Percentiles rank a stretch among this genome's conserved stretches.
phyloP scores from a whole-genome alignment of 2,797 vertebrate genomes.

The Rousettus madagascariensis region DNA sequence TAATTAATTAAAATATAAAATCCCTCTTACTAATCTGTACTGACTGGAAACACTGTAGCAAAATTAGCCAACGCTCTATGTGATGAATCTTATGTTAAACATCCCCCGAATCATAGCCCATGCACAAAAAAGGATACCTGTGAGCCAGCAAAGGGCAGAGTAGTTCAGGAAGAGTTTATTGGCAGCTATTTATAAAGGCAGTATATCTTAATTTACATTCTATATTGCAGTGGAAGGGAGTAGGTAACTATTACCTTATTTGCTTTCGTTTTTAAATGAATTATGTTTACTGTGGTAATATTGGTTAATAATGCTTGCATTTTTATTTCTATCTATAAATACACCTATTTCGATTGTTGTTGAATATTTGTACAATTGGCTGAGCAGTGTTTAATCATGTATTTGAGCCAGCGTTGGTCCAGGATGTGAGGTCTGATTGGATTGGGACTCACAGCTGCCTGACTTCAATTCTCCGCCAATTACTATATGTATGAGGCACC shows the following conservation, averaged over 20 bases:
- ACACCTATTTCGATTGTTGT: background rate
- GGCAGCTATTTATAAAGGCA: background rate
- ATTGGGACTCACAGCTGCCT: background rate
- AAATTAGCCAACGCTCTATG: background rate
- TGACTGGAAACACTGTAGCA: background rate
- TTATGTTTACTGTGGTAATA: background rate
- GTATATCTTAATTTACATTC: background rate
- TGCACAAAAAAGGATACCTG: background rate
- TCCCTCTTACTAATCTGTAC: background rate
- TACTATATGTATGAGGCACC: background rate
- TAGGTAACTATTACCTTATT: background rate
- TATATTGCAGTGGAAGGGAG: background rate
- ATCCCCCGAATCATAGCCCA: background rate
- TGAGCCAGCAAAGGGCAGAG: background rate
- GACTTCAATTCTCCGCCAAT: background rate
- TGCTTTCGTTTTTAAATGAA: background rate
- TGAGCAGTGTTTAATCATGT: background rate
- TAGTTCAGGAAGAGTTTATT: background rate
- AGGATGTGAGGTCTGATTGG: background rate
- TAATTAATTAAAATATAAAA: conserved; percentile 27
- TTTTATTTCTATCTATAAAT: background rate
- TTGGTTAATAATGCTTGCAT: background rate
- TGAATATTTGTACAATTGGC: background rate
- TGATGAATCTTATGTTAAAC: background rate
- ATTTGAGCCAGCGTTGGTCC: background rate